phyloP scores from a whole-genome alignment of 1,140 invertebrate species.

The Whitmania pigra region DNA sequence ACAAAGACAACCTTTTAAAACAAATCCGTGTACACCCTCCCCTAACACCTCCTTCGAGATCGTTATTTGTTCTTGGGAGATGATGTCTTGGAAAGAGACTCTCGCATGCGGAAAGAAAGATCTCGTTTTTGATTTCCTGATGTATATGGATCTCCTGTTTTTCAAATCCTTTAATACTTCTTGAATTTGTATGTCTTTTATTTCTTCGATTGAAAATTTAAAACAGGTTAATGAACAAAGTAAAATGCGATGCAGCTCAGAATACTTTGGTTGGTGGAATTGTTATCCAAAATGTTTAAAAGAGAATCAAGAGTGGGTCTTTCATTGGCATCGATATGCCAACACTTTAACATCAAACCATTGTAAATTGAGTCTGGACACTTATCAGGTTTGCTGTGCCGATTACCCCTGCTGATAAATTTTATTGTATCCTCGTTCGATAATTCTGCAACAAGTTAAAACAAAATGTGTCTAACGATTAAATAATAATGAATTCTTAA shows the following conservation, averaged over 20 bases:
- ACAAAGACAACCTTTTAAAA: no score
- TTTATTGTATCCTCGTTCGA: conserved; percentile 5
- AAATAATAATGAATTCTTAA: not conserved
- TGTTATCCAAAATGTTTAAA: conserved; percentile 4
- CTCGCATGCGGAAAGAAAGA: not conserved
- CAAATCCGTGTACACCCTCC: no score
- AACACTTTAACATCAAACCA: conserved; percentile 1
- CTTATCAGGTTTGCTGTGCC: not conserved
- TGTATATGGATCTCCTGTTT: not conserved
- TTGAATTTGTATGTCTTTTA: not conserved
- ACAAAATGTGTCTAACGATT: not conserved
- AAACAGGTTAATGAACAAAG: no score
- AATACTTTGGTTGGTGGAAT: not conserved
- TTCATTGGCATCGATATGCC: not conserved
- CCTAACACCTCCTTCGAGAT: no score
- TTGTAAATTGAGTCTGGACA: not conserved
- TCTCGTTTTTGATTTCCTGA: conserved; percentile 4
- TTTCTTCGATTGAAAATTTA: no score
- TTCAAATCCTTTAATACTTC: not conserved
- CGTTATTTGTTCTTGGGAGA: no score
- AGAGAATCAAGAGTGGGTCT: not conserved
- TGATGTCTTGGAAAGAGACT: no score
- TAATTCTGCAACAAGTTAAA: not conserved
- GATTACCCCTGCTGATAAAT: not conserved
- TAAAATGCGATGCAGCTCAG: no score